phyloP scores from a whole-genome alignment of 2,113 vertebrate species.

The Chaetorhynchus papuensis region DNA sequence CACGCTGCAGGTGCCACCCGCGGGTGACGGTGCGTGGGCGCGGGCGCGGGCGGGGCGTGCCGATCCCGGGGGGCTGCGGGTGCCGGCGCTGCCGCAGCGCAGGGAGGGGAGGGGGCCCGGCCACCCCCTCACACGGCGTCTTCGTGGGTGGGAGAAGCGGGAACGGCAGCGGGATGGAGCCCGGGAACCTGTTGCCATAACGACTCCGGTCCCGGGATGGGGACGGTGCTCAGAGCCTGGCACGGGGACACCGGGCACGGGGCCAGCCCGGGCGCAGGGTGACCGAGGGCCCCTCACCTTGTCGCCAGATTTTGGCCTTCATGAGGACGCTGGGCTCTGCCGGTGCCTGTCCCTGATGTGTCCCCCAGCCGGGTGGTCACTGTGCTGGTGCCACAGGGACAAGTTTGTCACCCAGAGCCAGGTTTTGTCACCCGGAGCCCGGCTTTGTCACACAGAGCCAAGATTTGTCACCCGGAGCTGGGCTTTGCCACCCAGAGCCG shows the following conservation, averaged over 20 bases:
- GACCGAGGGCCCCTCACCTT: neutral
- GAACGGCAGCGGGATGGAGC: slow-evolving; percentile 24
- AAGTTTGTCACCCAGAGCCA: neutral
- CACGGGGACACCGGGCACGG: fast-evolving
- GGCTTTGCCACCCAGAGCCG: neutral
- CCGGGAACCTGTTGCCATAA: slow-evolving; percentile 59
- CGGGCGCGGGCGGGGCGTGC: neutral
- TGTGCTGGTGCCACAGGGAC: neutral
- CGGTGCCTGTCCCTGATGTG: neutral
- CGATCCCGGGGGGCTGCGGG: slow-evolving; percentile 32
- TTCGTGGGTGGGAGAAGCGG: neutral
- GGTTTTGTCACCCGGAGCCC: neutral
- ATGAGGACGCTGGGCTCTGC: fast-evolving
- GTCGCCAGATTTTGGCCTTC: neutral
- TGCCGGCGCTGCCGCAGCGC: slow-evolving; percentile 22
- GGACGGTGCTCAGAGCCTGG: neutral
- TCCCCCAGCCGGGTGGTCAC: fast-evolving
- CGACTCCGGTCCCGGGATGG: neutral
- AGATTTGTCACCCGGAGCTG: neutral
- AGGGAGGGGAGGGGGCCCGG: neutral
- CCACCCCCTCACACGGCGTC: slow-evolving; percentile 29
- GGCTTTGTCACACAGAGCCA: neutral
- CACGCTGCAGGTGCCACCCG: neutral
- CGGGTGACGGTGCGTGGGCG: neutral
- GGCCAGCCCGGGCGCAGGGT: fast-evolving